Conservation (phyloP, 2,113 vertebrate genomes). For the Phyllopteryx taeniolatus region DNA sequence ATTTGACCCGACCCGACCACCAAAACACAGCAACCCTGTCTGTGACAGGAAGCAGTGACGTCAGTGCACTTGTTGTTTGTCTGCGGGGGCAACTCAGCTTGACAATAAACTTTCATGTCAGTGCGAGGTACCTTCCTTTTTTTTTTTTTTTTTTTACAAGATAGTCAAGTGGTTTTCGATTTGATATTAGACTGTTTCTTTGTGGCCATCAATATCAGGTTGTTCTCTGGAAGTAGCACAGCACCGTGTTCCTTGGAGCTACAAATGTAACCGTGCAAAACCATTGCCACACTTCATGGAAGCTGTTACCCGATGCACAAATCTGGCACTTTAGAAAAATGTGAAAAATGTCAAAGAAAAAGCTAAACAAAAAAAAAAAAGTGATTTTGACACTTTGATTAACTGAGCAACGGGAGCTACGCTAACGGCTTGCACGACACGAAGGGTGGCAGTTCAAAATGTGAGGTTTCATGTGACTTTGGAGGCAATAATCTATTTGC, state of each 20-base stretch:
- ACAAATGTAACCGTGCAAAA: neutral
- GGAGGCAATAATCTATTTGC: too few species aligned
- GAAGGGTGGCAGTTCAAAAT: too few species aligned
- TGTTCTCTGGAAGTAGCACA: neutral
- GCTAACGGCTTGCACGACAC: too few species aligned
- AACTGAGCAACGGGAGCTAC: too few species aligned
- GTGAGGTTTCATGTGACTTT: too few species aligned
- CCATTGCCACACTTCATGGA: neutral
- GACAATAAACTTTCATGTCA: slow-evolving; percentile 34
- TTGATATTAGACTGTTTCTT: neutral
- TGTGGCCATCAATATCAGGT: neutral
- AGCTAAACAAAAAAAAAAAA: neutral
- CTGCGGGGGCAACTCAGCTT: neutral
- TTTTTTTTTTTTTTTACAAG: neutral
- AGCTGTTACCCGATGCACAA: neutral
- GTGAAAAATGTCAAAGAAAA: neutral
- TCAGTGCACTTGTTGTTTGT: slow-evolving; percentile 21
- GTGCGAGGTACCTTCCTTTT: neutral
- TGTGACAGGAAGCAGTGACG: slow-evolving; percentile 55
- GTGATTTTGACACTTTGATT: neutral
- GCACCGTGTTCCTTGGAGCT: neutral
- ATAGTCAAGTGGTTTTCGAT: neutral
- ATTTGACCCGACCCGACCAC: slow-evolving; percentile 22
- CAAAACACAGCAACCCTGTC: slow-evolving; percentile 14
- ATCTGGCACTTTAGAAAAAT: neutral